A percentile compares a stretch with the other conserved stretches of the same genome.
Evolutionary conservation across 1,140 invertebrate species (phyloP).

Genomic region (Mamestra configurata): DNA sequence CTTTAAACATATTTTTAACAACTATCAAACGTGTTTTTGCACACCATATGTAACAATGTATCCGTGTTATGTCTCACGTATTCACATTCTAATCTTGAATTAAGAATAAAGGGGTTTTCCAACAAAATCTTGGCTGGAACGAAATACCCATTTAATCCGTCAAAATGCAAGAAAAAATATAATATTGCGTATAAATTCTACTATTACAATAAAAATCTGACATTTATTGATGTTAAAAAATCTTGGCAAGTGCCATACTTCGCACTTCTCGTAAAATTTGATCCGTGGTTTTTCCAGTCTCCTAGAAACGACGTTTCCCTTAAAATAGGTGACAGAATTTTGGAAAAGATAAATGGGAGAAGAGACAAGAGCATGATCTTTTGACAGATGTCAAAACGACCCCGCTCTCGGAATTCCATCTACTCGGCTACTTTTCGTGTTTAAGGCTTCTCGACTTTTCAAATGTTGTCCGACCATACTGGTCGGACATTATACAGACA

Average conservation of each 20-base stretch:
- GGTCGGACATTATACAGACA: too few species aligned
- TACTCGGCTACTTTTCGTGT: too few species aligned
- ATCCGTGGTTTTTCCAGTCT: background rate
- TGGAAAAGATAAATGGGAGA: too few species aligned
- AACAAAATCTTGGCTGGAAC: background rate
- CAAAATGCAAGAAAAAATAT: background rate
- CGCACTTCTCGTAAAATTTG: background rate
- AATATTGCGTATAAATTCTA: background rate
- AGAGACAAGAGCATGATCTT: too few species aligned
- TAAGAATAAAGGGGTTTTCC: background rate
- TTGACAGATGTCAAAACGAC: too few species aligned
- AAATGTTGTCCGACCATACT: too few species aligned
- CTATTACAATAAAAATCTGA: background rate
- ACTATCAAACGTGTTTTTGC: background rate
- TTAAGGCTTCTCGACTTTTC: too few species aligned
- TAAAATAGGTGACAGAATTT: too few species aligned
- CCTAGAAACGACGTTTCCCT: background rate
- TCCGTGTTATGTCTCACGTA: background rate
- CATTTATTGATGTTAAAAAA: conserved; percentile 22
- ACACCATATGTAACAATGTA: background rate
- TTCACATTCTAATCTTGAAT: background rate
- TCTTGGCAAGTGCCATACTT: background rate
- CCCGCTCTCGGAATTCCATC: too few species aligned
- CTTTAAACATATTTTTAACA: background rate
- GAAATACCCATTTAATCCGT: background rate